Percentiles rank a stretch among this genome's conserved stretches.
These are phyloP conservation scores for Aleiodes alternator DNA, from an alignment of 2,888 invertebrate genomes.

Conservation along the genomic window DNA sequence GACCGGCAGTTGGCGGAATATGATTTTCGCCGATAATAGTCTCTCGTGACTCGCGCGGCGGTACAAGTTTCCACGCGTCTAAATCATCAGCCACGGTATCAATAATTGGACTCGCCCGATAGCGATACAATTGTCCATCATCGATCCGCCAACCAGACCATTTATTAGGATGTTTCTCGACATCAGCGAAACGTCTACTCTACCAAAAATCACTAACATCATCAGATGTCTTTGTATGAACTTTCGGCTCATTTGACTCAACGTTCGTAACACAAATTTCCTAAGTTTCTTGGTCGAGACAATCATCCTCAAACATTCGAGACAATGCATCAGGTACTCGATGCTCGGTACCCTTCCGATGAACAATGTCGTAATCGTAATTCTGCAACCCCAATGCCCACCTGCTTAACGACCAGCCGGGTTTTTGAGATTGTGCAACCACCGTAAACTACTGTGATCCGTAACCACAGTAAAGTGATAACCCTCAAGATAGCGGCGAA, in stretches of 20 bases:
- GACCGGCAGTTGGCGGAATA: no score
- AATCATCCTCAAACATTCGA: slow-evolving; percentile 38
- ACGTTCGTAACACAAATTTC: no score
- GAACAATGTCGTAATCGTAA: slow-evolving; percentile 48
- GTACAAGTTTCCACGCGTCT: slow-evolving; percentile 52
- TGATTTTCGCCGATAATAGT: slow-evolving; percentile 32
- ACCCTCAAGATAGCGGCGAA: no score
- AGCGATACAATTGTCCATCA: slow-evolving; percentile 23
- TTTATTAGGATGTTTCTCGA: neutral
- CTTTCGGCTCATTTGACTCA: no score
- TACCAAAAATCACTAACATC: no score
- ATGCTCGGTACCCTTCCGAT: slow-evolving; percentile 33
- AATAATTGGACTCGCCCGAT: slow-evolving; percentile 15
- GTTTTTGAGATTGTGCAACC: slow-evolving; percentile 57
- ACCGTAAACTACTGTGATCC: slow-evolving; percentile 41
- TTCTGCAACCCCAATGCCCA: slow-evolving; percentile 57
- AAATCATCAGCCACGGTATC: slow-evolving; percentile 24
- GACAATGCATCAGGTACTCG: slow-evolving; percentile 53
- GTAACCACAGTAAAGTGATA: no score
- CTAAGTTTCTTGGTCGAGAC: neutral
- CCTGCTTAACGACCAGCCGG: slow-evolving; percentile 56
- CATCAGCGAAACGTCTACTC: neutral
- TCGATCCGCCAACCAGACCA: slow-evolving; percentile 44
- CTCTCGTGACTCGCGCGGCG: slow-evolving; percentile 26
- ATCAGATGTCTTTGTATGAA: no score